Base-by-base conservation (phyloP, 2,113 vertebrate species). In the Glaucomys volans region DNA sequence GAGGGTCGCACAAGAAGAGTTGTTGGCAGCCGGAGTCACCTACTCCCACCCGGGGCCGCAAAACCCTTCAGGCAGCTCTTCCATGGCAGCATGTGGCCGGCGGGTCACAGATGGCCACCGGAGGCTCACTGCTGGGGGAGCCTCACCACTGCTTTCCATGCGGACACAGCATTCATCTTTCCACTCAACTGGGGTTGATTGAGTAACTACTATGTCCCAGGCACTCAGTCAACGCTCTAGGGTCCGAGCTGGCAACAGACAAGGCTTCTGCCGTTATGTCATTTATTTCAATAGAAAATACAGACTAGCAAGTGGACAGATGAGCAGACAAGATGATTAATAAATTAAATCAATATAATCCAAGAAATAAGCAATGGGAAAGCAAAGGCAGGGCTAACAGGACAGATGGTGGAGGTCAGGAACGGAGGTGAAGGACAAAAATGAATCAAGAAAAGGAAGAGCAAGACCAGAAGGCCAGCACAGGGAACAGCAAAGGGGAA, bases 141-240 rank as follows among this genome's bases (percentile, higher is more conserved):
- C 26, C 32, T 22, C 22, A 1, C 4, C 64, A 54, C 88, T 7
- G 26, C 1, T 64, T 86, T 64, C 80, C 35, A 26, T 20, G 8
- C 0, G 9, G 9, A 1, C 1, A 1, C 1, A 13, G 47, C 8
- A 32, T 28, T 95, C 16, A 32, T 42, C 74, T 32, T 16, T 64
- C 72, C 40, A 54, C 30, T 86, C 59, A 28, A 13, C 8, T 79
- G 30, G 1, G 12, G 18, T 62, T 94, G 30, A 2, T 6, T 35
- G 62, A 62, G 72, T 64, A 80, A 20, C 35, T 30, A 18, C 47
- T 40, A 8, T 40, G 59, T 47, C 28, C 66, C 66, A 44, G 24
- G 30, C 24, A 35, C 0, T 0, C 18, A 1, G 5, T 3, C 17
- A 50, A 26, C 12, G 4, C 12, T 82, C 67, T n/a, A 10, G 10